Conservation (phyloP, 2,888 invertebrate species). For the Pristionchus entomophagus region DNA sequence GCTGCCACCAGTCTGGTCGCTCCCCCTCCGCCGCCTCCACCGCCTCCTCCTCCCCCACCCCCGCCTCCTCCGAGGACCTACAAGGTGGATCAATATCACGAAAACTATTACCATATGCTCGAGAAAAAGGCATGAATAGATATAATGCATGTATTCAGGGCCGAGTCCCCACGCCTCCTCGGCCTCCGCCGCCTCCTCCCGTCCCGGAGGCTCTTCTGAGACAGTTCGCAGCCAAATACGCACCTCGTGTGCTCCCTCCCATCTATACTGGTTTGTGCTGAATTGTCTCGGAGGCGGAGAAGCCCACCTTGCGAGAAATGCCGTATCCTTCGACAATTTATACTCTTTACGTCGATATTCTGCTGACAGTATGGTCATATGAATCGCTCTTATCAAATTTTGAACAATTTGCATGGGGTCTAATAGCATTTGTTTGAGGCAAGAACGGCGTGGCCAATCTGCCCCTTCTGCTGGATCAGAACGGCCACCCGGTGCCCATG, state of each 20-base stretch:
- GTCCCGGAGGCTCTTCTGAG: slow-evolving; percentile 41
- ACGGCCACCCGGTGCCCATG: slow-evolving; percentile 43
- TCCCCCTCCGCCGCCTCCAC: slow-evolving; percentile 45
- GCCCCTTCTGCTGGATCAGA: slow-evolving; percentile 47
- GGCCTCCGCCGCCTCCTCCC: slow-evolving; percentile 44
- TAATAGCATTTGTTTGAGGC: no score
- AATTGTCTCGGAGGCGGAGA: no score
- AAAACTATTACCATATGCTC: not conserved
- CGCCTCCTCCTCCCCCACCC: slow-evolving; percentile 48
- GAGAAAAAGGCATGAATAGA: not conserved
- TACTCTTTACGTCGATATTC: no score
- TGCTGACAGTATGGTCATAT: no score
- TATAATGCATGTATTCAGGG: not conserved
- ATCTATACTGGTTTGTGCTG: slow-evolving; percentile 40
- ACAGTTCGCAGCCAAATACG: slow-evolving; percentile 43
- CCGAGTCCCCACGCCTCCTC: slow-evolving; percentile 20
- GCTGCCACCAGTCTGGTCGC: not conserved
- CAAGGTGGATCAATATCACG: not conserved
- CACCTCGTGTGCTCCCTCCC: slow-evolving; percentile 28
- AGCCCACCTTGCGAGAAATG: no score
- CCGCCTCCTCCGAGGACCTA: slow-evolving; percentile 48
- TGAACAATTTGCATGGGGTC: no score
- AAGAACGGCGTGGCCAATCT: slow-evolving; percentile 46
- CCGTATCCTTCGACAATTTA: no score
- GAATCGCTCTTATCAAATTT: no score